Evolutionary conservation across 2,113 vertebrate species (phyloP).

Genomic region (Oostethus manadensis): DNA sequence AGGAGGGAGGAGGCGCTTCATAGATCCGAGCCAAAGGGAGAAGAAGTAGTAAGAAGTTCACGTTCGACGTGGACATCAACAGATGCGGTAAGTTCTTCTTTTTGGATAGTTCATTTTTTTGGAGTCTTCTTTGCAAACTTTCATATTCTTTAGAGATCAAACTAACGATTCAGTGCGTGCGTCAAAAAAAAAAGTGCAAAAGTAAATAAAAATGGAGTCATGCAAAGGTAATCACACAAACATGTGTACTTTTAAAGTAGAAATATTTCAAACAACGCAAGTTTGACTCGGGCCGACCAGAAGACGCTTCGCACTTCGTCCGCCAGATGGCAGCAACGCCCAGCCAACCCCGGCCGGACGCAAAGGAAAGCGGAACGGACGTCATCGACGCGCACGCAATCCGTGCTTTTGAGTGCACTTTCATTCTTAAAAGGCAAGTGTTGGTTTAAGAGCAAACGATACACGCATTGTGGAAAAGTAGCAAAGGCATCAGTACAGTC

Average conservation of each 20-base stretch:
- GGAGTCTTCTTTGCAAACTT: background rate
- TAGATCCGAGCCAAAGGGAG: background rate
- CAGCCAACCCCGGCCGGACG: conserved; percentile 6
- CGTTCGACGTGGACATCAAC: background rate
- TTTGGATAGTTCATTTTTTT: background rate
- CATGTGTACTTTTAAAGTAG: too few species aligned
- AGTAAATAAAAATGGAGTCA: too few species aligned
- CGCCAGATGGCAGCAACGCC: conserved; percentile 44
- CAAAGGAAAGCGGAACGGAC: background rate
- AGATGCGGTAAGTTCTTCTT: conserved; percentile 17
- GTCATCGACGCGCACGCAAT: too few species aligned
- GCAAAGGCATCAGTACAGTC: background rate
- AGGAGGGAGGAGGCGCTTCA: background rate
- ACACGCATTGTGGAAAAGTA: background rate
- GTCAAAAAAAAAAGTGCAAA: background rate
- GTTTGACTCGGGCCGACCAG: background rate
- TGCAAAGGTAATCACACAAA: background rate
- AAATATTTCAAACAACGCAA: background rate
- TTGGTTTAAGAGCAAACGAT: background rate
- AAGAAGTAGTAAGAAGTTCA: background rate
- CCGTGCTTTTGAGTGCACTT: too few species aligned
- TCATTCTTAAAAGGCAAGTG: too few species aligned
- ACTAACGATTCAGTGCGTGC: background rate
- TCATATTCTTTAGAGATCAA: too few species aligned
- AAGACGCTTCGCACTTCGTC: background rate